Evolutionary conservation across 2,113 vertebrate genomes (phyloP), one percentile per base, ranked within the genome.

Genomic region (Microcebus jonahi): DNA sequence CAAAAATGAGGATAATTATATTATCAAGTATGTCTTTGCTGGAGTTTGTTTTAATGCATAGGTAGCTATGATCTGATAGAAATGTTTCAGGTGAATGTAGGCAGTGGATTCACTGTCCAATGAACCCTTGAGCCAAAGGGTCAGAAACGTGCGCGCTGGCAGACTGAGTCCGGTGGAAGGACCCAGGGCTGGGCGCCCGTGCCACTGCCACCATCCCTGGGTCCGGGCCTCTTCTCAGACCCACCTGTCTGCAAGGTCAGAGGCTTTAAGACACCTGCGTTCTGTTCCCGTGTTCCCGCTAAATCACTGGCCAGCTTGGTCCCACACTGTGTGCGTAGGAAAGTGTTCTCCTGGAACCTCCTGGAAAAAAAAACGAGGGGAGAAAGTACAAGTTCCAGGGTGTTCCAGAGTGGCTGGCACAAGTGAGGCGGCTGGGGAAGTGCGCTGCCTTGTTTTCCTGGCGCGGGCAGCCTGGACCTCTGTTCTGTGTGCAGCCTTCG

Each of bases 401-500:
- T 14, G 14, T 29, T 61, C 25, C 12, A 7, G 11, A n/a, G 31
- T n/a, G 29, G 50, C 1, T 15, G 85, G 42, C 50, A 36, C 25
- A 13, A 1, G 1, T 2, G 50, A 48, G 55, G 27, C 17, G 6
- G 21, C 0, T 1, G 25, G 71, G 68, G n/a, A 65, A 39, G n/a
- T 0, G 1, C 4, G 2, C 15, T 31, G n/a, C 6, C 23, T 15
- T 18, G 0, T 0, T 17, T 11, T 5, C 65, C 12, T 17, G 20
- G 36, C 0, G 6, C 0, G 25, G n/a, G 42, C 18, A 13, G 45
- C 14, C 8, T 2, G 0, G 50, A 14, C 15, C 39, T 77, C 53
- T 85, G 4, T 71, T 96, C 87, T 89, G 6, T 91, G 53, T 98
- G 85, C 88, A 98, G 98, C 61, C 76, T 17, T 85, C 90, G 85